phyloP scores from a whole-genome alignment of 2,113 vertebrate genomes.

The Hyaena hyaena region DNA sequence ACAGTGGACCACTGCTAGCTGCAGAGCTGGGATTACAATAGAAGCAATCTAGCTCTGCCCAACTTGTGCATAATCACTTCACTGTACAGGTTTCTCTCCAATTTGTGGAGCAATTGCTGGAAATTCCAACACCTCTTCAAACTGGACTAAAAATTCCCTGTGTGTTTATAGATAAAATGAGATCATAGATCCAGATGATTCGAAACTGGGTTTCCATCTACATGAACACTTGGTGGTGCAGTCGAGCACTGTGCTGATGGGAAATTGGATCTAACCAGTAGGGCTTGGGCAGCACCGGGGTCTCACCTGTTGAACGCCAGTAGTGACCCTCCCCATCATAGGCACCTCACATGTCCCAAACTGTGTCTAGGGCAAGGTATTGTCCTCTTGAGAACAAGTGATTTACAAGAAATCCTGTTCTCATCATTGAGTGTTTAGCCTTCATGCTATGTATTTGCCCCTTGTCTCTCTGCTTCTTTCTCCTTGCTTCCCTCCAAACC shows the following conservation, averaged over 20 bases:
- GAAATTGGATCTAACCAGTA: fast-evolving
- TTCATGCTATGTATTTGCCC: not conserved
- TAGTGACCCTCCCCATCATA: fast-evolving
- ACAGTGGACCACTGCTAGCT: fast-evolving
- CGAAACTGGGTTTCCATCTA: not conserved
- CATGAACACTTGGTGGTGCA: not conserved
- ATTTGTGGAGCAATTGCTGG: not conserved
- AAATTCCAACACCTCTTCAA: not conserved
- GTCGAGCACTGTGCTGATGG: no score
- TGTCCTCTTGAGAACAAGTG: not conserved
- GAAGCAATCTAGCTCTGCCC: not conserved
- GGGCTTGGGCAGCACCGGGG: fast-evolving
- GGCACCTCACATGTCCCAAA: not conserved
- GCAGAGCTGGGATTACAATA: not conserved
- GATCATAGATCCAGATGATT: not conserved
- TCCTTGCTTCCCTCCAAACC: not conserved
- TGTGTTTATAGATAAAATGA: not conserved
- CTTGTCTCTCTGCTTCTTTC: not conserved
- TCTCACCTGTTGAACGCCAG: not conserved
- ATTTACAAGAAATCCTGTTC: not conserved
- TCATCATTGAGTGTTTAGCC: not conserved
- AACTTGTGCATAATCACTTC: not conserved
- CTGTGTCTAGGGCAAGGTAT: not conserved
- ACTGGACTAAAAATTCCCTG: not conserved
- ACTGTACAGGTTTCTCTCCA: not conserved